Evolutionary conservation across 2,113 vertebrate species (phyloP), one percentile per base, ranked within the genome.

Genomic region (Excalfactoria chinensis): DNA sequence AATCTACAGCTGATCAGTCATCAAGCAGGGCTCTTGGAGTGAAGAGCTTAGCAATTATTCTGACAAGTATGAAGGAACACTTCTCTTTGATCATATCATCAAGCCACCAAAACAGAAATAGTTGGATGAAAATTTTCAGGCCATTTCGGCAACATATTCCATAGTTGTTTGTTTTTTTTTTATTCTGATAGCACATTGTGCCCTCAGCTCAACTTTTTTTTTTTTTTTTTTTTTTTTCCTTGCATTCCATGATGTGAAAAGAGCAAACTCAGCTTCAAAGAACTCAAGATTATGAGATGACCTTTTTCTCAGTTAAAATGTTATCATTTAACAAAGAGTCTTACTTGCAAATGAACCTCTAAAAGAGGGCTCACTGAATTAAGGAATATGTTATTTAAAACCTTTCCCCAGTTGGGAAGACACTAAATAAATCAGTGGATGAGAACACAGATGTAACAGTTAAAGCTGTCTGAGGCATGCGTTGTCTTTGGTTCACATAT

Each of bases 151-250:
- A 84, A 43, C 0, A 0, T 68, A 67, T 75, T 86, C 22, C 3
- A 5, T 7, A 48, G 9, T n/a, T n/a, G n/a, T n/a, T n/a, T n/a
- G n/a, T n/a, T 37, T 37, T 37, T 37, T 37, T 41, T 46, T 63
- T 51, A 8, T 78, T 75, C 13, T 2, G 0, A 64, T 55, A 3
- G 46, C 30, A 5, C 7, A 14, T 3, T 3, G 10, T 18, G 3
- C 3, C 20, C 6, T 66, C 40, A 55, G 21, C 1, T 81, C 40
- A 55, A 23, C 1, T 81, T 84, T 40, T 49, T 81, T 69, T 11
- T 8, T 76, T 79, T 76, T 86, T 84, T 43, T 44, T 48, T 46
- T 46, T 12, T 64, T 71, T 81, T 72, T 5, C 11, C 7, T 73
- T 80, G 73, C 60, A 28, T 53, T 53, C 23, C 28, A 37, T 53